Evolutionary conservation across 2,888 invertebrate species (phyloP), one percentile per base, ranked within the genome.

Genomic region (Dexiosoma caninum): DNA sequence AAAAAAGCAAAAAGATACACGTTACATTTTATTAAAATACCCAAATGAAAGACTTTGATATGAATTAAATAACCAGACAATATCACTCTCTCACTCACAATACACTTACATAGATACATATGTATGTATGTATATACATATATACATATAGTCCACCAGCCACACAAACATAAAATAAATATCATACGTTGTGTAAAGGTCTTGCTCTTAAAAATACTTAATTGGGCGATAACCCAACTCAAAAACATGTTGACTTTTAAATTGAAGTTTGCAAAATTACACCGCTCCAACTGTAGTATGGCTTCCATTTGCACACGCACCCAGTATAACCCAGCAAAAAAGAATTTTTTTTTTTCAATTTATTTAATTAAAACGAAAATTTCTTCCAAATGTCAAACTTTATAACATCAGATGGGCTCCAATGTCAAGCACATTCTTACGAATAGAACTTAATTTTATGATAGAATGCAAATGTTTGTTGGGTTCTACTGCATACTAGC

Each of bases 201-300:
- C 59, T 75, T 67, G 75, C 67, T 75, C 49, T n/a, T 7, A 53
- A 76, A 14, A 57, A 40, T 21, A 64, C 30, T 70, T 78, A 70
- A 70, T 70, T 77, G 70, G 53, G n/a, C 44, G 66, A 78, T 72
- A 78, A 79, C 55, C 55, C 60, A 76, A 76, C 64, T 53, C 64
- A 71, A 62, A 53, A 67, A 66, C 51, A 64, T 49, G 75, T 49
- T 74, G 59, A 76, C 51, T 66, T 46, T 70, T 80, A 70, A 76
- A 66, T 66, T 71, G 40, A 66, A 71, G 64, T 66, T 78, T 62
- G 49, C 59, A 75, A 67, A 75, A 67, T 64, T 59, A 64, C 35
- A 30, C 8, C 12, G n/a, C 23, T 32, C 21, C 35, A 19, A 21
- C 32, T 21, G 59, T 9, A 49, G 23, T 14, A 21, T 32, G 35